Conservation (phyloP, 2,888 invertebrate species). For the Onchidella celtica region DNA sequence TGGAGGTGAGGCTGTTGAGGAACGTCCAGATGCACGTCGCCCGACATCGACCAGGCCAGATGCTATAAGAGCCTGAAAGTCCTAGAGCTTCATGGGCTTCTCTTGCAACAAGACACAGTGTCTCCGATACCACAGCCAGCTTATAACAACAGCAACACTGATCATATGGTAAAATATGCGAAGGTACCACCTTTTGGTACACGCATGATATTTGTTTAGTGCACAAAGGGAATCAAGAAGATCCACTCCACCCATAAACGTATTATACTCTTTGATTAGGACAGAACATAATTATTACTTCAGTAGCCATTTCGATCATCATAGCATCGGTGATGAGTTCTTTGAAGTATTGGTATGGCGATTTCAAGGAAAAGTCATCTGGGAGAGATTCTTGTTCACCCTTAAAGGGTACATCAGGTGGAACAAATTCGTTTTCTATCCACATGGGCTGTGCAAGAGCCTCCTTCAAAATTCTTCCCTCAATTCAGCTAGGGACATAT, state of each 20-base stretch:
- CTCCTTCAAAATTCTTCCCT: background rate
- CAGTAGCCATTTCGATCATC: background rate
- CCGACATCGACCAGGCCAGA: background rate
- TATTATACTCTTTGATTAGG: too few relatives aligned
- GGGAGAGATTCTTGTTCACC: background rate
- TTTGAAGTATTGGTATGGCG: background rate
- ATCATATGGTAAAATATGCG: background rate
- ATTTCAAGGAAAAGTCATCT: background rate
- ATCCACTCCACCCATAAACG: too few relatives aligned
- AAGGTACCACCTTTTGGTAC: too few relatives aligned
- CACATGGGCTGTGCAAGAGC: background rate
- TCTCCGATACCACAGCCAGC: background rate
- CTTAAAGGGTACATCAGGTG: background rate
- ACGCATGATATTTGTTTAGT: too few relatives aligned
- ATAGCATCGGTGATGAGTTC: background rate
- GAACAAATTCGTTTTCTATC: background rate
- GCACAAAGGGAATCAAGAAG: too few relatives aligned
- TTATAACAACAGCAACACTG: background rate
- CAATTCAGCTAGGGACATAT: background rate
- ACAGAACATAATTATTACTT: too few relatives aligned
- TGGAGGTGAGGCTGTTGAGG: background rate
- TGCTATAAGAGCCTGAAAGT: background rate
- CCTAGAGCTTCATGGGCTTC: background rate
- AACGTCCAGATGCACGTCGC: background rate
- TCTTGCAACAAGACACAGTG: background rate